Evolutionary conservation across 2,797 vertebrate species (phyloP).

Genomic region (Petrocephalus schoutedeni): DNA sequence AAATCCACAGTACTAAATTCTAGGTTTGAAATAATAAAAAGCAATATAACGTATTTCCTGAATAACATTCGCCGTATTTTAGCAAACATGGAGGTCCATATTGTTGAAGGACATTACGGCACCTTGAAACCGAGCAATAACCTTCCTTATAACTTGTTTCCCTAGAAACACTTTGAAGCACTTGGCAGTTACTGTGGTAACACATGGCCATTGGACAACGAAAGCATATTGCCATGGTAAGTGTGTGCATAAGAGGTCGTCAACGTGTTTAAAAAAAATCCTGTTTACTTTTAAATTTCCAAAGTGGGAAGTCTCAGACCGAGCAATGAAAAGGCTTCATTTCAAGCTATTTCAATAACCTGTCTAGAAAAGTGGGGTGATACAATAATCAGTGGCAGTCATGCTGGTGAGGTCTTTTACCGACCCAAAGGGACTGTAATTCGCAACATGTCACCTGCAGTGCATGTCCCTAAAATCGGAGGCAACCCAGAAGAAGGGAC

Average conservation of each 20-base stretch:
- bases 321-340: not conserved
- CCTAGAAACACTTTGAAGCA: constrained; percentile 27
- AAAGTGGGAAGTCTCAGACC: not conserved
- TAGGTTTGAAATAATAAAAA: not conserved
- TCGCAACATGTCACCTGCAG: not conserved
- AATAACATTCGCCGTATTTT: not conserved
- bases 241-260: not conserved
- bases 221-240: not conserved
- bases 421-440: not conserved
- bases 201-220: not conserved
- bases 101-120: not conserved
- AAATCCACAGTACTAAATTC: not conserved
- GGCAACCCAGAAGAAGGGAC: not conserved
- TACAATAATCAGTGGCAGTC: not conserved
- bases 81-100: not conserved
- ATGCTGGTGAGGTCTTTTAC: not conserved
- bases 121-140: not conserved
- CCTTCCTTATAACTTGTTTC: constrained; percentile 7
- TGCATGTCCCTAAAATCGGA: not conserved
- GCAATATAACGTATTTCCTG: not conserved
- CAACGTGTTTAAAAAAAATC: not conserved
- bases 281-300: not conserved
- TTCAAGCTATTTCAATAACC: not conserved
- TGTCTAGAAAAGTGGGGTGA: not conserved
- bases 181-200: constrained; percentile 21